Conservation (phyloP, 2,797 vertebrate species). For the Argentina silus region DNA sequence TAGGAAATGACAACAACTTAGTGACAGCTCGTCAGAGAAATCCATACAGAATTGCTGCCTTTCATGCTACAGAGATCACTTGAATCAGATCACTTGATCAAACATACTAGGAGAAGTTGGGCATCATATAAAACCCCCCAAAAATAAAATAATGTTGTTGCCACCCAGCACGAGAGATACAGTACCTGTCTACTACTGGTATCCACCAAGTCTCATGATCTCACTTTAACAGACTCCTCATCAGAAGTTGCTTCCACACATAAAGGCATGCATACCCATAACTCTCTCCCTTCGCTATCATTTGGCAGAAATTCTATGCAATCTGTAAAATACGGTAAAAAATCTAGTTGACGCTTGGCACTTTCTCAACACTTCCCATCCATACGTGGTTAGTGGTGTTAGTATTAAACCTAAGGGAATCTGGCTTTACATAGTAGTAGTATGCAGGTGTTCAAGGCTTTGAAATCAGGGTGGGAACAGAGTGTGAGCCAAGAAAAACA, state of each 20-base stretch:
- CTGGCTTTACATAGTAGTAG: constrained; percentile 39
- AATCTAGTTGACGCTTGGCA: neutral
- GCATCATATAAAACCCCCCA: neutral
- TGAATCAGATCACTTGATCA: neutral
- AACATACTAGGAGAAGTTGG: neutral
- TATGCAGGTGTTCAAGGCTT: constrained; percentile 56
- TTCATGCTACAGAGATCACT: neutral
- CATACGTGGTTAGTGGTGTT: too few species aligned
- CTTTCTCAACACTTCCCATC: neutral
- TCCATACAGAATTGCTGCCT: constrained; percentile 10
- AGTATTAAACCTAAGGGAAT: neutral
- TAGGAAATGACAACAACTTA: constrained; percentile 6
- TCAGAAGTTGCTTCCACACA: neutral
- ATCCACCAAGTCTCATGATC: neutral
- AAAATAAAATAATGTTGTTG: neutral
- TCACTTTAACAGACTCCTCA: neutral
- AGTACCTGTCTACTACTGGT: neutral
- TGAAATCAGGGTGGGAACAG: constrained; percentile 51
- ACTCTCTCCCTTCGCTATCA: neutral
- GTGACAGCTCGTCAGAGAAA: constrained; percentile 10
- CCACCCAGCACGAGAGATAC: neutral
- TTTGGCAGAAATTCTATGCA: constrained; percentile 3
- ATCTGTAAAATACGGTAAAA: neutral
- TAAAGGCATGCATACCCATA: constrained; percentile 2
- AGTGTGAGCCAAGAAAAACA: constrained; percentile 68